Conservation (phyloP, 1,140 invertebrate species). For the Drosophila grimshawi region DNA sequence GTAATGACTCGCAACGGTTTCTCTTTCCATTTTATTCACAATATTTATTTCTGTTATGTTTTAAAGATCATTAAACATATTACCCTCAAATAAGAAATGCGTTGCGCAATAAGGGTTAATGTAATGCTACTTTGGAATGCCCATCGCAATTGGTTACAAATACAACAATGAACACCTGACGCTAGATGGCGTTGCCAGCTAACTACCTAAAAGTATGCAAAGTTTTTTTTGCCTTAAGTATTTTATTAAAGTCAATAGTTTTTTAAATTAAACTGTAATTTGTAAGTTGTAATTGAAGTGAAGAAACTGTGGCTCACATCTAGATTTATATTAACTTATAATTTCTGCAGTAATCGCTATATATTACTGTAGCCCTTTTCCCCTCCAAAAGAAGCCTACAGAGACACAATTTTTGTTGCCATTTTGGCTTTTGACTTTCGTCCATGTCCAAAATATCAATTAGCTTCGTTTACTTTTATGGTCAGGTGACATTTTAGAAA, state of each 20-base stretch:
- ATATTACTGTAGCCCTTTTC: too few species aligned
- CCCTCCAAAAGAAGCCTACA: too few species aligned
- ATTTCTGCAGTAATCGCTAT: background rate
- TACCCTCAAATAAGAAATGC: too few species aligned
- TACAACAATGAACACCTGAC: slow-evolving; percentile 5
- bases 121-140: too few species aligned
- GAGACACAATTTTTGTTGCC: slow-evolving; percentile 32
- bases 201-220: slow-evolving; percentile 33
- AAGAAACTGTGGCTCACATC: too few species aligned
- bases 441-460: slow-evolving; percentile 39
- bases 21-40: background rate
- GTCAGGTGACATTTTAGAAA: slow-evolving; percentile 48
- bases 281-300: too few species aligned
- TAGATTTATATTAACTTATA: background rate
- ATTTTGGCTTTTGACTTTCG: slow-evolving; percentile 7
- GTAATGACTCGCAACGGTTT: slow-evolving; percentile 44
- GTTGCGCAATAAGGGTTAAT: too few species aligned
- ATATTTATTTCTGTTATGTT: too few species aligned
- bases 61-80: too few species aligned
- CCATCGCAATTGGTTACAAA: too few species aligned
- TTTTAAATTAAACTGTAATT: too few species aligned
- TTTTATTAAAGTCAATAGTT: too few species aligned
- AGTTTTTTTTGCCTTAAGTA: background rate
- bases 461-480: slow-evolving; percentile 43
- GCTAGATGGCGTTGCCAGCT: slow-evolving; percentile 25